A percentile compares a stretch with the other conserved stretches of the same genome.
Conservation (phyloP, 2,888 invertebrate species). For the Aphodius granarius region DNA sequence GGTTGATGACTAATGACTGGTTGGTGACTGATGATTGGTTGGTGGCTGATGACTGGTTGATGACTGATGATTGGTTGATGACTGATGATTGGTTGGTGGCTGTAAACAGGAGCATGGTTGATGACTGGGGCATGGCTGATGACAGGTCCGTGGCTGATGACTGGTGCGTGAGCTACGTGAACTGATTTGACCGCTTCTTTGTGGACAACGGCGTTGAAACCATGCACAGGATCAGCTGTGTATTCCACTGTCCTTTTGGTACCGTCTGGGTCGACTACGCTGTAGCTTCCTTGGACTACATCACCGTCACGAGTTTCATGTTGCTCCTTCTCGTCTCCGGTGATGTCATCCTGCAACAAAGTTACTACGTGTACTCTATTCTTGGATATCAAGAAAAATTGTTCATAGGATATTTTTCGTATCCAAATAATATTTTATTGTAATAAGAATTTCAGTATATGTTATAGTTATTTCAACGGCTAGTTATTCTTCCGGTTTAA, state of each 20-base stretch:
- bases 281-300: neutral
- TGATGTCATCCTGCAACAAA: neutral
- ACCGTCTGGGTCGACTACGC: neutral
- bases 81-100: neutral
- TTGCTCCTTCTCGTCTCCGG: neutral
- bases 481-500: too few relatives aligned
- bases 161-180: slow-evolving; percentile 36
- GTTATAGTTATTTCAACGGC: too few relatives aligned
- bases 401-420: neutral
- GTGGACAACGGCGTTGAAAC: neutral
- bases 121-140: neutral
- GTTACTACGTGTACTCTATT: too few relatives aligned
- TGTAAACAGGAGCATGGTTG: slow-evolving; percentile 24
- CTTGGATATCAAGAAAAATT: slow-evolving; percentile 9
- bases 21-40: too few relatives aligned
- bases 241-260: neutral
- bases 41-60: neutral
- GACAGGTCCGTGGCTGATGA: slow-evolving; percentile 23
- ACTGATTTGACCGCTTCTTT: slow-evolving; percentile 27
- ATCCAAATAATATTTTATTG: neutral
- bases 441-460: neutral
- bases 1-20: slow-evolving; percentile 29
- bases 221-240: neutral
- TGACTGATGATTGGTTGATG: neutral
- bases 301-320: neutral